phyloP scores from a whole-genome alignment of 2,113 vertebrate species.

The Eretmochelys imbricata region DNA sequence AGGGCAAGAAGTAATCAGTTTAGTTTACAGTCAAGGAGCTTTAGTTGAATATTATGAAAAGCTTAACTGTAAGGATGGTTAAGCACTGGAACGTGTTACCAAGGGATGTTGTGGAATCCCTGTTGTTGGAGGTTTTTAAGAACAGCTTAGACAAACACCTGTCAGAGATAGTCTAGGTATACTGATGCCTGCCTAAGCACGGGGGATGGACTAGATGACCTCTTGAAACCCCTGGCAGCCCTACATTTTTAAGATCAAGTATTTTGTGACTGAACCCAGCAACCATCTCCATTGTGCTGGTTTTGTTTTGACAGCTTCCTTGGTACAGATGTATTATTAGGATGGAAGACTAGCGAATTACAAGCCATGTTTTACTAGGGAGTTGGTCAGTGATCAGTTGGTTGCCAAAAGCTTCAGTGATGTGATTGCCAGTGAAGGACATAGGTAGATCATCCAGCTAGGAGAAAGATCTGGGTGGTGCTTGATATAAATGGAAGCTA shows the following conservation, averaged over 20 bases:
- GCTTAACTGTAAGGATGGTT: background rate
- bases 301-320: background rate
- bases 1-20: background rate
- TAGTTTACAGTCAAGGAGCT: background rate
- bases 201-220: background rate
- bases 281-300: background rate
- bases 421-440: background rate
- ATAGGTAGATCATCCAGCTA: background rate
- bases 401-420: background rate
- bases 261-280: background rate
- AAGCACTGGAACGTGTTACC: background rate
- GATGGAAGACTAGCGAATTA: background rate
- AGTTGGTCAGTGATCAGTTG: background rate
- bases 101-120: background rate
- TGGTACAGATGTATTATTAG: background rate
- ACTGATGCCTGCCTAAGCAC: background rate
- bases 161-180: background rate
- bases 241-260: background rate
- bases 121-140: background rate
- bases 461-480: background rate
- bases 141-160: background rate
- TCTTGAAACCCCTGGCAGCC: background rate
- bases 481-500: background rate
- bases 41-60: background rate
- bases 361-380: background rate